phyloP scores from a whole-genome alignment of 2,888 invertebrate genomes.

The Diaphora mendica region DNA sequence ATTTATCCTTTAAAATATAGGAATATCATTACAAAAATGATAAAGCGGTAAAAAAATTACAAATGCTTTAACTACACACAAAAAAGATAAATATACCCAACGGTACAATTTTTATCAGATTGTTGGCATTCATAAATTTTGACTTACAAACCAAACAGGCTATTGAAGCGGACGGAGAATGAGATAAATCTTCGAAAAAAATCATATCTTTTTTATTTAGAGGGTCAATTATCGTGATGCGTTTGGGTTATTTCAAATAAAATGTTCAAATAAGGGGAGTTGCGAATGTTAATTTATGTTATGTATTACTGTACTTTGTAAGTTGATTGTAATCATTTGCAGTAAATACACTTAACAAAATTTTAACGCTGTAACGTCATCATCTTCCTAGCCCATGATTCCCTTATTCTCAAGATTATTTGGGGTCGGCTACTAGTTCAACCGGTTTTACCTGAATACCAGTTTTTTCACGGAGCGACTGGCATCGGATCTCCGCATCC shows the following conservation, averaged over 20 bases:
- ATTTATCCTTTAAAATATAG: not conserved
- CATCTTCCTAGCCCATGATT: no score
- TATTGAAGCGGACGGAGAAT: slow-evolving; percentile 63
- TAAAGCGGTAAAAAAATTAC: not conserved
- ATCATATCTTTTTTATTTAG: slow-evolving; percentile 52
- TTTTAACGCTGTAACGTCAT: no score
- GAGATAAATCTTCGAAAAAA: slow-evolving; percentile 67
- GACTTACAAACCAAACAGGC: slow-evolving; percentile 75
- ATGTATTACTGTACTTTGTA: not conserved
- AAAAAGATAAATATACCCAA: slow-evolving; percentile 60
- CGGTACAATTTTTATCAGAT: slow-evolving; percentile 78
- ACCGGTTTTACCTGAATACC: no score
- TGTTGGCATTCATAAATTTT: slow-evolving; percentile 77
- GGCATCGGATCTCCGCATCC: no score
- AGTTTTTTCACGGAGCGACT: no score
- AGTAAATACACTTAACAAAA: no score
- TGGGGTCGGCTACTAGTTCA: no score
- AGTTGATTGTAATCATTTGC: no score
- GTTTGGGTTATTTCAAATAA: slow-evolving; percentile 14
- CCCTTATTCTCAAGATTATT: no score
- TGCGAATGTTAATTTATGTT: not conserved
- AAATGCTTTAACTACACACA: slow-evolving; percentile 9
- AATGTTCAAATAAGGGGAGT: not conserved
- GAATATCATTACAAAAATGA: not conserved
- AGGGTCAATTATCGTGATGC: slow-evolving; percentile 30